phyloP scores from a whole-genome alignment of 2,797 vertebrate species.

The Lacerta viridis region DNA sequence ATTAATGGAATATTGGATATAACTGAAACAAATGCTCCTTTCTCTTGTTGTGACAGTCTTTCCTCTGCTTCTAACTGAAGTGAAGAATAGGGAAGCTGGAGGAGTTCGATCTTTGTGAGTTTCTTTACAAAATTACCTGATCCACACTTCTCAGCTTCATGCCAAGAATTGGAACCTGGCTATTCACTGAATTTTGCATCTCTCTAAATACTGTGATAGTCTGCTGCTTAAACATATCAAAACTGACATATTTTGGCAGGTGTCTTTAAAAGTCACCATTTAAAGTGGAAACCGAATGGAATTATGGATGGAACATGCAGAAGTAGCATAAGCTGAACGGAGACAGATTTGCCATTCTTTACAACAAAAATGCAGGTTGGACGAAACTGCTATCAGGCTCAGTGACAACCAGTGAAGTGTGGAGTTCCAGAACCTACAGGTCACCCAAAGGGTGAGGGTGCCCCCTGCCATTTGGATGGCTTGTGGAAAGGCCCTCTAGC shows the following conservation, averaged over 20 bases:
- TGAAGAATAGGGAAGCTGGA: not conserved
- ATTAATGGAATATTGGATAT: constrained; percentile 11
- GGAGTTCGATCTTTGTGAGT: not conserved
- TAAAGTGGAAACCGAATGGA: not conserved
- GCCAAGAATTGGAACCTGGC: not conserved
- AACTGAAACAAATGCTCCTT: not conserved
- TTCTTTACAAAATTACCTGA: not conserved
- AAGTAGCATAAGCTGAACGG: not conserved
- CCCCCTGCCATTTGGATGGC: no score
- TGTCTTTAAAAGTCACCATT: not conserved
- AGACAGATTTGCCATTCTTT: not conserved
- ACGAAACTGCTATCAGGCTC: not conserved
- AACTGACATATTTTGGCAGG: not conserved
- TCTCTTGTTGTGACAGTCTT: not conserved
- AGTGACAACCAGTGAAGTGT: constrained; percentile 5
- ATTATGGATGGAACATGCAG: not conserved
- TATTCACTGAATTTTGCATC: not conserved
- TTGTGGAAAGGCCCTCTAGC: no score
- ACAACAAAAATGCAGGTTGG: not conserved
- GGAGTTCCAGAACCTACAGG: not conserved
- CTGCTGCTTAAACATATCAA: not conserved
- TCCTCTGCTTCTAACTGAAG: not conserved
- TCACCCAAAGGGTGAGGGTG: no score
- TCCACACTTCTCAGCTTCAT: not conserved
- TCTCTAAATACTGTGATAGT: not conserved